phyloP scores from a whole-genome alignment of 1,140 invertebrate species.

The Drosophila auraria region DNA sequence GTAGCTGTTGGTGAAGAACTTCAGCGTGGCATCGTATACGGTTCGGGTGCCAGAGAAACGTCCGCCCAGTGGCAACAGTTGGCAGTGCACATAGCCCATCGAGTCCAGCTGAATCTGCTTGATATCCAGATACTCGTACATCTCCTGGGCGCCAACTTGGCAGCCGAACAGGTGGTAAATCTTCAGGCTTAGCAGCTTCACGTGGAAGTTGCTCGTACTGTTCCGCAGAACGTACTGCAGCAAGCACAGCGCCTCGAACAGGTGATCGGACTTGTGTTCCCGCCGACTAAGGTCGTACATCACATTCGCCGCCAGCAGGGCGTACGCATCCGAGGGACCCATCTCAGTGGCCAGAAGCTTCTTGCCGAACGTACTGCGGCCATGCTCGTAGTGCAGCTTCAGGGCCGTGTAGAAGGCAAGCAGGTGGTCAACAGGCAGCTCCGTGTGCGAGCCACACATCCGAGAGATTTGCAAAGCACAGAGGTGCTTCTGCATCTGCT shows the following conservation, averaged over 20 bases:
- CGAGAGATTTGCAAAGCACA: constrained; percentile 89
- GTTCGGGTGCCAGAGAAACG: constrained; percentile 88
- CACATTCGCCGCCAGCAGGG: constrained; percentile 91
- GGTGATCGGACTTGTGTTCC: constrained; percentile 87
- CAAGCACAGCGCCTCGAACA: constrained; percentile 89
- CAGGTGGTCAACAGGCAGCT: constrained; percentile 85
- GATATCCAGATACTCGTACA: constrained; percentile 92
- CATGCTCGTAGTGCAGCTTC: constrained; percentile 86
- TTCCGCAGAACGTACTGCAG: constrained; percentile 89
- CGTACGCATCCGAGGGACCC: constrained; percentile 91
- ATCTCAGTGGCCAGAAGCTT: constrained; percentile 87
- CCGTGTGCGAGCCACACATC: constrained; percentile 88
- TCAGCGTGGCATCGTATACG: constrained; percentile 90
- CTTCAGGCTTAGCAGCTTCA: constrained; percentile 90
- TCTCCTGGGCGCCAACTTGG: constrained; percentile 88
- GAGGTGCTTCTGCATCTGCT: constrained; percentile 91
- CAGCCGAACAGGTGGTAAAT: constrained; percentile 91
- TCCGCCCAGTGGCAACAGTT: constrained; percentile 89
- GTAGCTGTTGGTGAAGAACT: constrained; percentile 94
- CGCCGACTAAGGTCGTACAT: constrained; percentile 89
- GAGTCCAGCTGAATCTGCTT: constrained; percentile 98
- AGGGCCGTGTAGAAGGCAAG: constrained; percentile 86
- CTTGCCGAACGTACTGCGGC: constrained; percentile 83
- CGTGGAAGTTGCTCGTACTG: constrained; percentile 92
- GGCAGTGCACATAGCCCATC: constrained; percentile 93